These are phyloP conservation scores for Phyllotreta cruciferae DNA, from an alignment of 2,888 invertebrate species.

Conservation along the genomic window DNA sequence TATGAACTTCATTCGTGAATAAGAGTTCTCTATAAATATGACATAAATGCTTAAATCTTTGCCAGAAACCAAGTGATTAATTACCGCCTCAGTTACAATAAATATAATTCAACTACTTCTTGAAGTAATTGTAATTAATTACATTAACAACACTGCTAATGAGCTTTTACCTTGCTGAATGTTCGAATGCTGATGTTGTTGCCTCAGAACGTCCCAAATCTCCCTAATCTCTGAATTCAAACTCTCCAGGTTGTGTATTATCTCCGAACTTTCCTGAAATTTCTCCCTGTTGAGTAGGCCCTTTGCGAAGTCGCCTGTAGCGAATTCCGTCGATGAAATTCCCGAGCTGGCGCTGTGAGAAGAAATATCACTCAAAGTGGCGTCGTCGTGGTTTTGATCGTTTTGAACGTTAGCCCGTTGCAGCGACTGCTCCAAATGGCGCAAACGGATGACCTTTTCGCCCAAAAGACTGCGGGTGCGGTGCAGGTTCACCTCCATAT, in stretches of 20 bases:
- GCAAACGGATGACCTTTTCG: slow-evolving; percentile 81
- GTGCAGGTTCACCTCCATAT: slow-evolving; percentile 84
- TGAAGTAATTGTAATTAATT: no score
- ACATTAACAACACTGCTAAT: neutral
- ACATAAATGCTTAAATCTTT: no score
- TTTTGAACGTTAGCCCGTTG: slow-evolving; percentile 65
- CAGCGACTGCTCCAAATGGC: slow-evolving; percentile 81
- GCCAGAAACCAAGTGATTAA: no score
- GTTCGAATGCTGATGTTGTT: slow-evolving; percentile 64
- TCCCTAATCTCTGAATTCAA: slow-evolving; percentile 75
- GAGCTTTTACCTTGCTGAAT: slow-evolving; percentile 58
- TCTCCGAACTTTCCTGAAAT: slow-evolving; percentile 72
- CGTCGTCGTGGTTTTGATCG: slow-evolving; percentile 62
- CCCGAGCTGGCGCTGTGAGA: slow-evolving; percentile 66
- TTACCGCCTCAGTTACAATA: no score
- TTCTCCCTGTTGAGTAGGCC: slow-evolving; percentile 55
- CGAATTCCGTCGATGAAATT: slow-evolving; percentile 73
- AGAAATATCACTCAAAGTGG: slow-evolving; percentile 72
- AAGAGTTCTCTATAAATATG: no score
- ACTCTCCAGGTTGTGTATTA: slow-evolving; percentile 73
- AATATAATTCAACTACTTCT: no score
- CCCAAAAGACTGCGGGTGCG: slow-evolving; percentile 80
- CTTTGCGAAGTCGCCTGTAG: slow-evolving; percentile 61
- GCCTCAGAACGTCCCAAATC: slow-evolving; percentile 72
- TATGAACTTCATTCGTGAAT: no score